Evolutionary conservation across 2,888 invertebrate genomes (phyloP).

Genomic region (Biston stratarius): DNA sequence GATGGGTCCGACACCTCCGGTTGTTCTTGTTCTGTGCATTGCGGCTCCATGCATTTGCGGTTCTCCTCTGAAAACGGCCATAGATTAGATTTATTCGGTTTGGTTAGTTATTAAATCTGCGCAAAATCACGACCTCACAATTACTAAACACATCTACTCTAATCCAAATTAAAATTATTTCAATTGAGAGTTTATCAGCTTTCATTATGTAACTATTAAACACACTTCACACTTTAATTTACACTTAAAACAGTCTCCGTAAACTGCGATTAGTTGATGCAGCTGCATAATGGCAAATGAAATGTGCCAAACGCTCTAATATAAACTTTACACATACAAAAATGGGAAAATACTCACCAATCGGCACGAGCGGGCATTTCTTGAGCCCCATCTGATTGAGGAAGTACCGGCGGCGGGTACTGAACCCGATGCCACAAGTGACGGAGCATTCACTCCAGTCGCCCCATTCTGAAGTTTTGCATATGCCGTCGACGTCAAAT

Average conservation of each 20-base stretch:
- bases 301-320: too few relatives aligned
- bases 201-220: too few relatives aligned
- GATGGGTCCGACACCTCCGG: slow-evolving; percentile 84
- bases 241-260: too few relatives aligned
- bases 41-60: slow-evolving; percentile 91
- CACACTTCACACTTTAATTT: too few relatives aligned
- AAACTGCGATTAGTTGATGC: too few relatives aligned
- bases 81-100: neutral
- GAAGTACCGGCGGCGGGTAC: slow-evolving; percentile 91
- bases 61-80: slow-evolving; percentile 88
- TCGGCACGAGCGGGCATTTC: slow-evolving; percentile 92
- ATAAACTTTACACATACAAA: too few relatives aligned
- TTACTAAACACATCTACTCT: too few relatives aligned
- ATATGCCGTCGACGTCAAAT: slow-evolving; percentile 79
- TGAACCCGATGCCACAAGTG: slow-evolving; percentile 93
- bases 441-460: slow-evolving; percentile 95
- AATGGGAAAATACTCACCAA: slow-evolving; percentile 68
- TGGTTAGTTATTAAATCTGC: neutral
- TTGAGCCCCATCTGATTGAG: slow-evolving; percentile 91
- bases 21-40: slow-evolving; percentile 85
- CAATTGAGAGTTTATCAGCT: too few relatives aligned
- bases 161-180: too few relatives aligned
- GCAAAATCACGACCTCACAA: neutral
- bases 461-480: slow-evolving; percentile 91
- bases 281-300: too few relatives aligned